phyloP scores from a whole-genome alignment of 1,140 invertebrate genomes.

The Phymastichus coffea region DNA sequence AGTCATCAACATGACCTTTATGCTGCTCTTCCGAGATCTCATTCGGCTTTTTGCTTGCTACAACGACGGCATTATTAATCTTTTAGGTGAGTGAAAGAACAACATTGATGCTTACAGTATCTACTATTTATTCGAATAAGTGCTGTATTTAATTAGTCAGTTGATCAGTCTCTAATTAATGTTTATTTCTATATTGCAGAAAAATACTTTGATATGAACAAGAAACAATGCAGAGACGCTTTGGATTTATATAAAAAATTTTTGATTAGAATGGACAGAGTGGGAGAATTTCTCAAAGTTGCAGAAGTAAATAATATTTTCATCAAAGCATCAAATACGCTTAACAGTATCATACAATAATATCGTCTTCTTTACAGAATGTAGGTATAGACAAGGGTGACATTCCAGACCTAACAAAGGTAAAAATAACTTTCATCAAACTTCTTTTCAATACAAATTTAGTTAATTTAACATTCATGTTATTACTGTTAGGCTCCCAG shows the following conservation, averaged over 20 bases:
- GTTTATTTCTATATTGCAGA: constrained; percentile 58
- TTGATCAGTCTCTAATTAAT: neutral
- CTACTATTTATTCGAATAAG: too few relatives aligned
- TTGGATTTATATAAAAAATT: constrained; percentile 99
- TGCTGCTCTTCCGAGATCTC: constrained; percentile 97
- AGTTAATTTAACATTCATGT: neutral
- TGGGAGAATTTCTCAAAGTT: constrained; percentile 97
- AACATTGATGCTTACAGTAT: neutral
- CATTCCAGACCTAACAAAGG: constrained; percentile 97
- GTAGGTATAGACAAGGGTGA: constrained; percentile 99
- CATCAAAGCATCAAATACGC: too few relatives aligned
- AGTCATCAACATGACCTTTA: constrained; percentile 98
- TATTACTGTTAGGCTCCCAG: constrained; percentile 79
- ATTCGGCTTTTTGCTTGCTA: constrained; percentile 99
- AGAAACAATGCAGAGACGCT: constrained; percentile 96
- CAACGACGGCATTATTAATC: constrained; percentile 99
- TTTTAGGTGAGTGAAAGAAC: constrained; percentile 67
- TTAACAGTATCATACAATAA: too few relatives aligned
- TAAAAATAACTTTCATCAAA: constrained; percentile 40
- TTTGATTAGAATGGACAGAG: constrained; percentile 96
- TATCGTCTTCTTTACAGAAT: constrained; percentile 80
- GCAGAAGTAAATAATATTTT: constrained; percentile 70
- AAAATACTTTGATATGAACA: constrained; percentile 99
- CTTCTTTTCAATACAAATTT: neutral
- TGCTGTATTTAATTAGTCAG: too few relatives aligned